Evolutionary conservation across 2,113 vertebrate genomes (phyloP).

Genomic region (Procavia capensis): DNA sequence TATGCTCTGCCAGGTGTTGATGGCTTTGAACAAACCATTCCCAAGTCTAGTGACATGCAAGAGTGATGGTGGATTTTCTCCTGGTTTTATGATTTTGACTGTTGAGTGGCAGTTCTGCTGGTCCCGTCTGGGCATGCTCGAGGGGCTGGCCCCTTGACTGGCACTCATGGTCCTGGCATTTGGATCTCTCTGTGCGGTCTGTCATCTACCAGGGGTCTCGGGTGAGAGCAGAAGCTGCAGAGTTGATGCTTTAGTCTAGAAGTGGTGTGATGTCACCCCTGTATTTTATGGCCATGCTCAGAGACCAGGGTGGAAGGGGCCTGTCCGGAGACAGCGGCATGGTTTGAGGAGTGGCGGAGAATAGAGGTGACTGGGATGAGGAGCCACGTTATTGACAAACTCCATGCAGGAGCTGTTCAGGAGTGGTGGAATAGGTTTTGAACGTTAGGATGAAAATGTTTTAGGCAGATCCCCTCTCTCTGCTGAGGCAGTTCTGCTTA

Average conservation of each 20-base stretch:
- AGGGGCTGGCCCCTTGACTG: not conserved
- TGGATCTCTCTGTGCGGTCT: not conserved
- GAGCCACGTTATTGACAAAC: not conserved
- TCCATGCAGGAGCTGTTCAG: not conserved
- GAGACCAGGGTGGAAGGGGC: not conserved
- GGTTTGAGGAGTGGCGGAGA: not conserved
- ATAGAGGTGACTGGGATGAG: not conserved
- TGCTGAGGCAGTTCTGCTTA: not conserved
- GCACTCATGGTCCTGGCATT: not conserved
- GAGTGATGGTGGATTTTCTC: not conserved
- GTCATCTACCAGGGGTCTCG: not conserved
- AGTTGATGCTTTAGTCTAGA: not conserved
- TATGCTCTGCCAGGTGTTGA: slow-evolving; percentile 78
- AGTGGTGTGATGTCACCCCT: not conserved
- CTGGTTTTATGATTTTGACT: not conserved
- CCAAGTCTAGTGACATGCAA: not conserved
- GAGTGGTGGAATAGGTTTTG: slow-evolving; percentile 32
- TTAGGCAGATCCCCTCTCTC: not conserved
- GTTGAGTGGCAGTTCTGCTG: not conserved
- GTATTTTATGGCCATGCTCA: not conserved
- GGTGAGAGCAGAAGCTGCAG: not conserved
- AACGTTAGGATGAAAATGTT: slow-evolving; percentile 26
- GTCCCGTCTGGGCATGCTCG: not conserved
- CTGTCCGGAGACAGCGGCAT: not conserved
- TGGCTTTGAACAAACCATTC: not conserved